These are phyloP conservation scores for Caenorhabditis inopinata DNA, from an alignment of 1,140 invertebrate genomes.

Conservation along the genomic window DNA sequence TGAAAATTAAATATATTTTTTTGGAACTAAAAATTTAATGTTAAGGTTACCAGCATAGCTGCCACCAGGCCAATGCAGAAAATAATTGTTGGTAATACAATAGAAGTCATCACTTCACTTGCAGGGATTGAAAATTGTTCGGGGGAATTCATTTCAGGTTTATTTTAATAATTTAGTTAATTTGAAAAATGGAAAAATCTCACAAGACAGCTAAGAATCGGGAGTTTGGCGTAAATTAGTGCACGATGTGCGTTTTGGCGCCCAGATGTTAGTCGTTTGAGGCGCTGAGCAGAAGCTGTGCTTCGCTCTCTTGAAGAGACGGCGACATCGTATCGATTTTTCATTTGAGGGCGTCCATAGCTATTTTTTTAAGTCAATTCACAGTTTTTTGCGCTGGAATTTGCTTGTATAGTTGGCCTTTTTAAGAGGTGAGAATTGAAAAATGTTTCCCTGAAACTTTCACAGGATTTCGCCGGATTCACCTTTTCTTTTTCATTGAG, in stretches of 20 bases:
- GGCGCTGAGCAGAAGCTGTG: constrained; percentile 10
- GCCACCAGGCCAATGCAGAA: constrained; percentile 65
- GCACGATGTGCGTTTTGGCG: constrained; percentile 3
- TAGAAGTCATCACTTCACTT: constrained; percentile 52
- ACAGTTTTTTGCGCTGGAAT: no score
- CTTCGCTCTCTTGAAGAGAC: constrained; percentile 4
- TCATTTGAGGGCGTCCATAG: no score
- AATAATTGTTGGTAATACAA: constrained; percentile 61
- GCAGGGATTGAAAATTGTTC: constrained; percentile 2
- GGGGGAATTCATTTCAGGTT: not conserved
- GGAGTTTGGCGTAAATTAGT: not conserved
- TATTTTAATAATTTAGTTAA: not conserved
- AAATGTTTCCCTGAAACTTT: not conserved
- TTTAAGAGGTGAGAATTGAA: not conserved
- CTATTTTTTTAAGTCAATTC: no score
- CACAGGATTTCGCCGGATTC: not conserved
- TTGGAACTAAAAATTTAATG: not conserved
- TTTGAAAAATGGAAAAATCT: not conserved
- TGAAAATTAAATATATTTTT: not conserved
- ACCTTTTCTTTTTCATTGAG: not conserved
- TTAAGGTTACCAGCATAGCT: constrained; percentile 53
- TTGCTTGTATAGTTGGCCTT: no score
- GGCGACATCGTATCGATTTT: constrained; percentile 24
- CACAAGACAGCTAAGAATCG: no score
- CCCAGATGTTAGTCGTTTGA: constrained; percentile 13